Evolutionary conservation across 2,888 invertebrate species (phyloP), one percentile per base, ranked within the genome.

Genomic region (Drosophila affinis): DNA sequence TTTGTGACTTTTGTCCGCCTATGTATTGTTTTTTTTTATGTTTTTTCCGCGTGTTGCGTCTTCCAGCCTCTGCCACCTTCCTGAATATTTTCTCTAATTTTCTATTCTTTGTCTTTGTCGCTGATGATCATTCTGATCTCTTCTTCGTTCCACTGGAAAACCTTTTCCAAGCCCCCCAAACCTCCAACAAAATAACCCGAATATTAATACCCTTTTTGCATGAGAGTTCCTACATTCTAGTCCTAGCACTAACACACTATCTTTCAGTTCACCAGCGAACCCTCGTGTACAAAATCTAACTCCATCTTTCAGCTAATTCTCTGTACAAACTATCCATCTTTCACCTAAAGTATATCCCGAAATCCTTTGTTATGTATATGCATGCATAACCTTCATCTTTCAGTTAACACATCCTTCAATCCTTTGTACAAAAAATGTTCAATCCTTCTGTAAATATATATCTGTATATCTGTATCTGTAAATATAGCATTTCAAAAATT

Each of bases 381-480:
- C 9, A 29, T 29, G 29, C 2, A 9, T 79, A 79, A 76, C 39
- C n/a, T 63, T 69, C 70, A 82, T 62, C 51, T 44, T 51, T 21
- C 45, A 49, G 17, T 48, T 54, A 62, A 54, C 39, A 29, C 47
- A 52, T 62, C 14, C 32, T 14, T n/a, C 24, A 48, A 49, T 63
- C 60, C 45, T 3, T 32, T 55, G 18, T 59, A 70, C 62, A 62
- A 59, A 63, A 61, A 58, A 45, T 69, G 48, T 65, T 54, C 59
- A 51, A 65, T 51, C 45, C 56, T 67, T 67, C 56, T 57, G 49
- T 65, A 62, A 17, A 62, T 29, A 55, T 61, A 49, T 60, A 52
- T 65, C 65, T 29, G 17, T 56, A 45, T 58, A 17, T 65, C 17
- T 53, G 12, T 12, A 34, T 34, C 63, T 82, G 85, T 83, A 85